Evolutionary conservation across 2,888 invertebrate species (phyloP).

Genomic region (Cryptocheilus praepositus): DNA sequence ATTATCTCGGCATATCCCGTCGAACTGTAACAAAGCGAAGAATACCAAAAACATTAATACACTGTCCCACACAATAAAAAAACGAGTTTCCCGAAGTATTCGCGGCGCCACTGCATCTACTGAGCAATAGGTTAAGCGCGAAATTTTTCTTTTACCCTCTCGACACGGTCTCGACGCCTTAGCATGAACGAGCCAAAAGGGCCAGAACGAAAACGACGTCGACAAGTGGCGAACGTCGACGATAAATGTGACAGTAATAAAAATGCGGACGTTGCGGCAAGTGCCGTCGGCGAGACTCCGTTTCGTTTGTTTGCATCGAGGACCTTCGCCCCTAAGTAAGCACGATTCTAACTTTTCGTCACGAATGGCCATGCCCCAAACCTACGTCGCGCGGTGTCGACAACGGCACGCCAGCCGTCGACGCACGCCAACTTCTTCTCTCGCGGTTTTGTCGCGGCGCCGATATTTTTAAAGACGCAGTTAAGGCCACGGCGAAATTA

Average conservation of each 20-base stretch:
- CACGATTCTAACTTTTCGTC: constrained; percentile 59
- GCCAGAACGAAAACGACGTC: background rate
- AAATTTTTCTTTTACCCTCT: too few species aligned
- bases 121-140: background rate
- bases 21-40: too few species aligned
- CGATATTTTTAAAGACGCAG: constrained; percentile 6
- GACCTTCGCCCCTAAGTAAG: constrained; percentile 40
- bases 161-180: too few species aligned
- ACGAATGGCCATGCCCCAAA: constrained; percentile 46
- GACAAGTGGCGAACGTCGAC: background rate
- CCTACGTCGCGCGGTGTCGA: constrained; percentile 48
- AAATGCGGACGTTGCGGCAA: too few species aligned
- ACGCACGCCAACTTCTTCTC: constrained; percentile 52
- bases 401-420: constrained; percentile 47
- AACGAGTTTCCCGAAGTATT: too few species aligned
- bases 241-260: background rate
- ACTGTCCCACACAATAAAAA: too few species aligned
- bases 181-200: background rate
- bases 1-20: too few species aligned
- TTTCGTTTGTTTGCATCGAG: constrained; percentile 37
- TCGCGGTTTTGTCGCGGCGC: constrained; percentile 26
- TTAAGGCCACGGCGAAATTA: background rate
- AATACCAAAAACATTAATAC: too few species aligned
- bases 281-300: constrained; percentile 13
- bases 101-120: too few species aligned